Base-by-base conservation (phyloP, 2,113 vertebrate species). In the Thymallus thymallus region DNA sequence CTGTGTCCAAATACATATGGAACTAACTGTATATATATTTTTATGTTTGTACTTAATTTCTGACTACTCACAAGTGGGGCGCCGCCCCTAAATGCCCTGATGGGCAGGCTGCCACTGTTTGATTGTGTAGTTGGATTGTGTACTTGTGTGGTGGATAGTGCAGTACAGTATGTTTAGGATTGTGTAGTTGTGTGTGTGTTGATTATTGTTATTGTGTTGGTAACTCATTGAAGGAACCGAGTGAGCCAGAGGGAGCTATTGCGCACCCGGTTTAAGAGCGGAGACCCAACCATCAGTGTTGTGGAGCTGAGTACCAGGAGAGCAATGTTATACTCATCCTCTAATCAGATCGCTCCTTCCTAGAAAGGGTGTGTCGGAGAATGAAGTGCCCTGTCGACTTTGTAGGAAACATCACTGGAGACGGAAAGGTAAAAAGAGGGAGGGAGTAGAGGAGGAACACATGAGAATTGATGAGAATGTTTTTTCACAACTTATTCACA, bases 241-340 rank as follows among this genome's bases (percentile, higher is more conserved):
- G 94, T 41, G 96, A 97, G 58, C 96, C 96, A 0, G 92, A 93
- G 0, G 96, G 96, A 72, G 96, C 96, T 0, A 1, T 93, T 13
- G 96, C 92, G 93, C 73, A 95, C 93, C 80, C 89, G 87, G 77
- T 98, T 98, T 84, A 94, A 95, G 96, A 93, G 92, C 22, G 96
- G 95, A 3, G 96, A 98, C 80, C 95, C 95, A 1, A 98, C 96
- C 0, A 80, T 98, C 83, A 97, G 95, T 14, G 92, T 95, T 76
- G 75, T 97, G 83, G 96, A 98, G 92, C 91, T 97, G 96, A 98
- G 84, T 98, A 98, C 87, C 96, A 98, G 87, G 96, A 98, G 84
- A 95, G 95, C 66, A 97, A 98, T 0, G 95, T 96, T 1, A 87
- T 98, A 68, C 89, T 98, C 76, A 86, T 96, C 67, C 91, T 84